Conservation (phyloP, 2,113 vertebrate genomes). For the Pangasianodon hypophthalmus region DNA sequence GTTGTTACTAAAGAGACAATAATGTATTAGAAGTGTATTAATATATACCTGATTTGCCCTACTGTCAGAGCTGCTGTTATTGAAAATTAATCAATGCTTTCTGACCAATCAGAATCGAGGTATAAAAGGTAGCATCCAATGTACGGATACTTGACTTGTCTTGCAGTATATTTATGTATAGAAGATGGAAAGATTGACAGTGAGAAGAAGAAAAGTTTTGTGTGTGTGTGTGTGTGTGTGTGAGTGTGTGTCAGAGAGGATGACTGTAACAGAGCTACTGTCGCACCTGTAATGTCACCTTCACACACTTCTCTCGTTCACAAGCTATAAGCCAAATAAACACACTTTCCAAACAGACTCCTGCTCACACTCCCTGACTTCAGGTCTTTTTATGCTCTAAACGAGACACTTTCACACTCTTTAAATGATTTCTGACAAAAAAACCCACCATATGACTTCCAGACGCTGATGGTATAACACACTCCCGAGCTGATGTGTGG, state of each 20-base stretch:
- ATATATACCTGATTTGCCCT: not conserved
- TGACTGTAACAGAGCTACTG: not conserved
- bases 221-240: conserved; percentile 17
- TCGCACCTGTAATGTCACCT: conserved; percentile 22
- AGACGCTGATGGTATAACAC: not conserved
- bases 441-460: conserved; percentile 1
- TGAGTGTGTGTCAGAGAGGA: conserved; percentile 5
- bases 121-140: not conserved
- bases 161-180: not conserved
- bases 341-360: conserved; percentile 10
- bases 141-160: not conserved
- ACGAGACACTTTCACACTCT: not conserved
- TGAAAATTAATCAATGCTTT: not conserved
- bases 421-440: conserved; percentile 23
- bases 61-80: not conserved
- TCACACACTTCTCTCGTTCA: conserved; percentile 19
- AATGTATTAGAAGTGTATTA: not conserved
- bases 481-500: conserved; percentile 5
- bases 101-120: not conserved
- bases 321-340: not conserved
- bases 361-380: not conserved
- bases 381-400: not conserved
- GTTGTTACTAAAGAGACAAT: not conserved
- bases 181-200: not conserved
- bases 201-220: not conserved